Base-by-base conservation (phyloP, 1,140 invertebrate species). In the Drosophila tristis region DNA sequence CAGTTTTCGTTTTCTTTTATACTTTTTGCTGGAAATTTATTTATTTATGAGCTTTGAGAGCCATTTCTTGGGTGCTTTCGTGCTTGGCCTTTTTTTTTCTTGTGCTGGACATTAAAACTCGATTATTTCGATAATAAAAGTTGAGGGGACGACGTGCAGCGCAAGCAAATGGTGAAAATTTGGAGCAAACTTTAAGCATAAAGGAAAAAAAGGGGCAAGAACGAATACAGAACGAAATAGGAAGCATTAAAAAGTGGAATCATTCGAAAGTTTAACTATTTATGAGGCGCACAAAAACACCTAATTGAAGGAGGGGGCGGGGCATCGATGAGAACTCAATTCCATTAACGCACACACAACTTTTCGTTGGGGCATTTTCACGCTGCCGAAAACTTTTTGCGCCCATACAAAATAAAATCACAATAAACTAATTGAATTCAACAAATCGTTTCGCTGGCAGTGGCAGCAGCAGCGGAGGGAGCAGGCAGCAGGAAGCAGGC, bases 371-470 rank as follows among this genome's bases (percentile, higher is more conserved):
- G 15, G 31, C 48, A 62, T 71, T 80, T 72, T 76, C 57, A 74
- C 74, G 63, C 66, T 70, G 44, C 43, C 16, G 5, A 53, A 49
- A 76, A 45, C 42, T 61, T 64, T 67, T 76, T 55, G 55, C 63
- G 42, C 35, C 26, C 44, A 16, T 29, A 59, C 47, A 81, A 81
- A 86, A 87, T 61, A 63, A 75, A 87, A 89, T 76, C 62, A 89
- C 80, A 87, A 89, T 80, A 68, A 79, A 73, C 84, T 90, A 87
- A 87, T 87, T 87, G 84, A 87, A 87, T 87, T 87, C 49, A 84
- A 81, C 79, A 89, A 87, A 87, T 87, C 76, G 84, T 62, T 66
- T 70, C 29, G 29, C 2, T 8, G 29, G 11, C 9, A 39, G 35
- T 4, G 13, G 35, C 31, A 13, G 11, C 3, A 13, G 35, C 16